phyloP scores from a whole-genome alignment of 1,140 invertebrate species.

The Hyles euphorbiae region DNA sequence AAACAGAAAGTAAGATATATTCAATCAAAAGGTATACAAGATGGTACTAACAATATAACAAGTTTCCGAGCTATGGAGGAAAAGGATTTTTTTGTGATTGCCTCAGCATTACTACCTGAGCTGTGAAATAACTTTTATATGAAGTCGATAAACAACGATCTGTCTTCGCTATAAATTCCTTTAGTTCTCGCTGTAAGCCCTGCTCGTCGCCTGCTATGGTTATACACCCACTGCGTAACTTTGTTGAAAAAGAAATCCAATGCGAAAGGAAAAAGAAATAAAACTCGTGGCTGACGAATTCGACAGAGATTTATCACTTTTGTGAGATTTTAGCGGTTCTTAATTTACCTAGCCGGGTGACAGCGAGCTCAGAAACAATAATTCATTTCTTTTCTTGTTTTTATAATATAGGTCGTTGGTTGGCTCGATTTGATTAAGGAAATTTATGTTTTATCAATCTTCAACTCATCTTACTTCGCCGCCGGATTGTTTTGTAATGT shows the following conservation, averaged over 20 bases:
- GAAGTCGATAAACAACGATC: conserved; percentile 6
- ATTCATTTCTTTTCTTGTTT: conserved; percentile 24
- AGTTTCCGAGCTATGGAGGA: too few species aligned
- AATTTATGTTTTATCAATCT: background rate
- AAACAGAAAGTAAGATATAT: too few species aligned
- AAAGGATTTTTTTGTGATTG: too few species aligned
- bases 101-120: too few species aligned
- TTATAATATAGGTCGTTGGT: conserved; percentile 4
- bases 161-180: conserved; percentile 3
- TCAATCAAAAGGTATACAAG: too few species aligned
- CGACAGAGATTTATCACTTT: conserved; percentile 44
- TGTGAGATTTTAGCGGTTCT: conserved; percentile 31
- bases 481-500: background rate
- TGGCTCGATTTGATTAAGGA: background rate
- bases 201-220: background rate
- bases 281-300: conserved; percentile 45
- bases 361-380: conserved; percentile 17
- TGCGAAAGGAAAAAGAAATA: conserved; percentile 30
- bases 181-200: background rate
- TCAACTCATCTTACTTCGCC: background rate
- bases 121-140: background rate
- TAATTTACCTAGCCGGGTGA: conserved; percentile 31
- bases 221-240: conserved; percentile 25
- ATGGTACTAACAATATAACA: too few species aligned
- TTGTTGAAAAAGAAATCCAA: conserved; percentile 31